Base-by-base conservation (phyloP, 2,113 vertebrate genomes). In the Pagrus major region DNA sequence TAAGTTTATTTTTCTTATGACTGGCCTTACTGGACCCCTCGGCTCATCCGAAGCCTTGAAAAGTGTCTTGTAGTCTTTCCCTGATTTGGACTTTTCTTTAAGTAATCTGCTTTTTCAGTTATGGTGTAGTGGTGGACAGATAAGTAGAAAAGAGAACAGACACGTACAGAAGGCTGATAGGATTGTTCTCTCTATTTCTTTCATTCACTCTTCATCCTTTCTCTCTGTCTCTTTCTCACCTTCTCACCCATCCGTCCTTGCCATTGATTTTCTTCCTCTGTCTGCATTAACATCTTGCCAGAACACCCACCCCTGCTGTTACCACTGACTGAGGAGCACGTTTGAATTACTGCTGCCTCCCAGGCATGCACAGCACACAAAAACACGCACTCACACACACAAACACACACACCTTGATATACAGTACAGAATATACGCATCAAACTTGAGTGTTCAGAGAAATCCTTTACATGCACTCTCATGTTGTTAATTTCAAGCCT, bases 291-390 rank as follows among this genome's bases (percentile, higher is more conserved):
- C 66, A 68, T 85, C 75, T 77, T 65, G 46, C 71, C 44, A 52
- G 27, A 85, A 85, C 82, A 60, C 46, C 75, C 66, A 46, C 61
- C 76, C 76, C 79, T 82, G 67, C 71, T 73, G 71, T 46, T 80
- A 60, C 79, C 71, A 23, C 67, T 61, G 41, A 79, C 74, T 68
- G 60, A 71, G 69, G 58, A 73, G 49, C 76, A 64, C 20, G 27
- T 70, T 59, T 74, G 58, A 75, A 60, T 71, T 54, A 74, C 51
- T 44, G 35, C 35, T 25, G 25, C 47, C 49, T 78, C 25, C 7
- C 18, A 35, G 39, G 46, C 44, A 65, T 37, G 5, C 42, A 39
- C 52, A 14, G 27, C 39, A 58, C 61, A 60, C 23, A 39, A 12
- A 10, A 11, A 42, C 52, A 66, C 33, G 23, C 49, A 35, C 68